Evolutionary conservation across 2,888 invertebrate species (phyloP), one percentile per base, ranked within the genome.

Genomic region (Argyra leucocephala): DNA sequence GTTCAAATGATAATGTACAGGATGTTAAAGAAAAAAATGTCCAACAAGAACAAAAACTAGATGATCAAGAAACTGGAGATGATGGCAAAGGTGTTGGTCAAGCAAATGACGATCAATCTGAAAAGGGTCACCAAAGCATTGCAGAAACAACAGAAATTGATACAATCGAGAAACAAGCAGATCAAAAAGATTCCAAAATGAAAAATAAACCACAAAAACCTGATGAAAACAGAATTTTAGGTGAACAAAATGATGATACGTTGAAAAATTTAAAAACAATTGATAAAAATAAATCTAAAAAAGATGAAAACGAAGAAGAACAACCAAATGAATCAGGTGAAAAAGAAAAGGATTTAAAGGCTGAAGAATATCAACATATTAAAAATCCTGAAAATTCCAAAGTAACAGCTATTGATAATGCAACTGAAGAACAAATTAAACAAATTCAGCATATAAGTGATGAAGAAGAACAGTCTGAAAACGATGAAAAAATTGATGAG

Each of bases 311-410:
- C 0, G 81, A 83, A 3, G 81, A 83, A 0, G 80, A 84, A 2
- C 74, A 78, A 10, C 69, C 74, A 10, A 76, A 78, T 3, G 73
- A 78, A 15, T 81, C 85, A 3, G 64, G 66, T 7, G 77, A 80
- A 0, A 81, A 83, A 12, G 83, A 85, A 15, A 80, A 84, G 22
- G 79, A 83, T 22, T 67, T 73, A 58, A 74, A 81, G 15, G 76
- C 79, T 2, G 88, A 90, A 67, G 84, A 89, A 68, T 93, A 88
- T 78, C 90, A 94, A 75, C 94, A 95, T 75, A 88, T 95, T 3
- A 88, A 89, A 73, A 88, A 92, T 70, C 86, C 90, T 0, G 88
- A 89, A 67, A 84, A 86, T 66, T 84, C 84, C 69, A 88, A 91
- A 74, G 83, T 88, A 65, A 88, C 91, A 75, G 84, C 85, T 2